Evolutionary conservation across 2,888 invertebrate species (phyloP).

Genomic region (Volucella inanis): DNA sequence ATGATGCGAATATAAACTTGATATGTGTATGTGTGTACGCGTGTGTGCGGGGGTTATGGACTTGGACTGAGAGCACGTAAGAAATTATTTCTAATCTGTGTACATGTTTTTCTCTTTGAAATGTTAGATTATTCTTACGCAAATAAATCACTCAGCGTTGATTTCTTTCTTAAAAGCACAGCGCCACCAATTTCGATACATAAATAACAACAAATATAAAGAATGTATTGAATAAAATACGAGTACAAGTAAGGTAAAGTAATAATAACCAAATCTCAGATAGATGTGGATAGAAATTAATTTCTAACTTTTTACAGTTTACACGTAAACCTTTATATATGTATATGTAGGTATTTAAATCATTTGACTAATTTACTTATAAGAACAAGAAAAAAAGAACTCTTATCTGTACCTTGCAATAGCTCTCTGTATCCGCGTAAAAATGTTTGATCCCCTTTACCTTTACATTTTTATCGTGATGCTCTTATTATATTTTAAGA

Average conservation of each 20-base stretch:
- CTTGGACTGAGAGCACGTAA: constrained; percentile 21
- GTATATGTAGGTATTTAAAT: constrained; percentile 2
- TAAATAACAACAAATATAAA: constrained; percentile 25
- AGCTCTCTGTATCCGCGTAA: background rate
- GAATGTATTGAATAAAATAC: constrained; percentile 6
- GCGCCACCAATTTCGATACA: constrained; percentile 27
- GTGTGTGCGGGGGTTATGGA: constrained; percentile 28
- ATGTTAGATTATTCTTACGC: background rate
- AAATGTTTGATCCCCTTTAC: constrained; percentile 15
- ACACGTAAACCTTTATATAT: constrained; percentile 27
- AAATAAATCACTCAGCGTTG: constrained; percentile 28
- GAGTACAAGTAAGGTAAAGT: constrained; percentile 8
- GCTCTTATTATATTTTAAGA: too few species aligned
- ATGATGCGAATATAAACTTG: constrained; percentile 40
- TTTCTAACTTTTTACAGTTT: constrained; percentile 42
- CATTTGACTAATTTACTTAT: constrained; percentile 32
- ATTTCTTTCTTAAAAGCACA: constrained; percentile 60
- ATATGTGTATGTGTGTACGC: constrained; percentile 52
- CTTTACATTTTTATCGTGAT: background rate
- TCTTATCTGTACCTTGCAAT: constrained; percentile 43
- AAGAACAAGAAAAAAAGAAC: constrained; percentile 16
- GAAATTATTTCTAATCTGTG: background rate
- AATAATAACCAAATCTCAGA: background rate
- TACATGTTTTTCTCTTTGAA: background rate
- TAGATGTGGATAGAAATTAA: constrained; percentile 27